phyloP scores from a whole-genome alignment of 2,888 invertebrate genomes.

The Drosophila maculinotata region DNA sequence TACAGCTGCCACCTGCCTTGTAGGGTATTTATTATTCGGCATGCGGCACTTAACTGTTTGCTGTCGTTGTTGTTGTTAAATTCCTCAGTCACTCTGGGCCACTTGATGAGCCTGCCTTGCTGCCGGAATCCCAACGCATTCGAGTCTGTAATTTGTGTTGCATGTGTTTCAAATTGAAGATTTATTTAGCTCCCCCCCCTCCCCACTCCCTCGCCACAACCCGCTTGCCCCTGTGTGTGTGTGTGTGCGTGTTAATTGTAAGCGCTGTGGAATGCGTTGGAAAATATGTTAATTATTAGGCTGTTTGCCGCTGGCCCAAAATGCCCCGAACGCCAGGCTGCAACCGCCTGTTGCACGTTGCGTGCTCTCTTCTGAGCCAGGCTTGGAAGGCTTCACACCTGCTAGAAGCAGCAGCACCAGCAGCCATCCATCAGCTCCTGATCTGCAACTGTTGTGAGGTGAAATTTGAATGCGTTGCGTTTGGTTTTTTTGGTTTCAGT shows the following conservation, averaged over 20 bases:
- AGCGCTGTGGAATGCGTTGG: constrained; percentile 81
- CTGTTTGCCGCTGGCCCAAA: constrained; percentile 58
- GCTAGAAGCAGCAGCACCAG: constrained; percentile 26
- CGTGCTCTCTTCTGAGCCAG: constrained; percentile 15
- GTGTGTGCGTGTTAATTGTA: constrained; percentile 80
- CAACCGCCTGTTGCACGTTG: constrained; percentile 28
- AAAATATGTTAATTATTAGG: constrained; percentile 81
- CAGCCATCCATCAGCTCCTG: constrained; percentile 46
- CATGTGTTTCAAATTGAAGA: constrained; percentile 81
- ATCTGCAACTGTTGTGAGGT: constrained; percentile 49
- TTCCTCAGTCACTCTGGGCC: constrained; percentile 53
- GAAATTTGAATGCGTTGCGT: constrained; percentile 65
- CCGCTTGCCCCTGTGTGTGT: constrained; percentile 10
- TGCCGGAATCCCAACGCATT: constrained; percentile 61
- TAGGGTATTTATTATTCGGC: constrained; percentile 17
- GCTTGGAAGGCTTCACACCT: constrained; percentile 40
- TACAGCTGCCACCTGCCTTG: too few relatives aligned
- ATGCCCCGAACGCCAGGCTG: constrained; percentile 24
- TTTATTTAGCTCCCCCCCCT: constrained; percentile 60
- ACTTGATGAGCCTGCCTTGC: constrained; percentile 66
- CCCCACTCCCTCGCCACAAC: neutral
- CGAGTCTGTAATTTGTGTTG: constrained; percentile 79
- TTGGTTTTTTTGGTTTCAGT: constrained; percentile 14
- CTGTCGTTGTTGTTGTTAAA: constrained; percentile 52
- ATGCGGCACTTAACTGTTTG: constrained; percentile 1